Evolutionary conservation across 1,140 invertebrate genomes (phyloP), one percentile per base, ranked within the genome.

Genomic region (Lasioglossum albipes): DNA sequence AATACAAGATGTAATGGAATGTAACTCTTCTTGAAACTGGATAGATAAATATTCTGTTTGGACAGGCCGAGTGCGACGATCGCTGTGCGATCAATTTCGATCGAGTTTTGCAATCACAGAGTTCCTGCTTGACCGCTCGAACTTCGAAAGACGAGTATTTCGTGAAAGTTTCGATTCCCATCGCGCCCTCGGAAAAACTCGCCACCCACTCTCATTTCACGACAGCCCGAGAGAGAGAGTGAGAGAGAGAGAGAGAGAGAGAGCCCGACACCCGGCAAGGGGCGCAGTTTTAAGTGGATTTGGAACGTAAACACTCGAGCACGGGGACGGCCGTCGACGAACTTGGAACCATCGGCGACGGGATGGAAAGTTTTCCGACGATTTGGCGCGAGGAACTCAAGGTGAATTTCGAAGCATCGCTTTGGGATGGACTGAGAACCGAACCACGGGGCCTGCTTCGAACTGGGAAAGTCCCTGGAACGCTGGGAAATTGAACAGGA

Each of bases 381-480:
- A 81, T 84, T 84, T 85, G 42, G 18, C 54, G 31, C 42, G 18
- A n/a, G 59, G 7, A 12, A 16, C n/a, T 62, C 41, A 42, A 13
- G 42, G 54, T 71, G 52, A 41, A 73, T 49, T 4, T 10, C 42
- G n/a, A 36, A n/a, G 57, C 67, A n/a, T 54, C 22, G 73, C 57
- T 85, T 84, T 81, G 45, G 22, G 62, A 85, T 80, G 61, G 57
- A 76, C 62, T 80, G 41, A 52, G 64, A 83, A 70, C 49, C 62
- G 49, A 45, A 16, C 2, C 18, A n/a, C 5, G 57, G 45, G 45
- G 18, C 13, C 45, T 12, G 66, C 22, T 36, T 20, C 36, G 2
- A 54, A 7, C 16, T 13, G 69, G 49, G 16, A 79, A 66, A 57
- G 49, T 79, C 57, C 41, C 22, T 5, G 52, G 18, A 16, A 12